Base-by-base conservation (phyloP, 2,113 vertebrate species). In the Pseudolaguvia tuberculata region DNA sequence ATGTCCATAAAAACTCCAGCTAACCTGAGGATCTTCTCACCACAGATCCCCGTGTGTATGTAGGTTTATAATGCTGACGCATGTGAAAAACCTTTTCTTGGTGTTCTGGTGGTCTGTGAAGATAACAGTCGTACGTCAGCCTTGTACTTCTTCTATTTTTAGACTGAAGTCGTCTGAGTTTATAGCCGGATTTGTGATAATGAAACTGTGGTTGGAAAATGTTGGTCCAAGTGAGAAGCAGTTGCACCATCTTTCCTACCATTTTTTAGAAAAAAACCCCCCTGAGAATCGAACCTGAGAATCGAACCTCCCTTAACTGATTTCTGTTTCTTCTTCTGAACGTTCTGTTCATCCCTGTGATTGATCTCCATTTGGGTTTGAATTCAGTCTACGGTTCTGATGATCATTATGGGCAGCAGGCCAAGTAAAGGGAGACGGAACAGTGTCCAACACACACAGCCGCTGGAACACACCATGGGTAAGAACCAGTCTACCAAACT, bases 131-230 rank as follows among this genome's bases (percentile, higher is more conserved):
- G 45, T 56, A 63, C n/a, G 35, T 78, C 72, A 75, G 72, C 10
- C 7, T 68, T 76, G 55, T 52, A 29, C 45, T 50, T 5, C 20
- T 9, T 79, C 69, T 81, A 81, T 76, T 78, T 81, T 79, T 81
- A 79, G 57, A 31, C 31, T 1, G 5, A 39, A 71, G 35, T 21
- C 59, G 23, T n/a, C 57, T 5, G n/a, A 63, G 23, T 48, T 68
- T 55, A 27, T 11, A 67, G 52, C 59, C 65, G 31, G 10, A 21
- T 47, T 39, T 48, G 67, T 62, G 70, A 78, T 75, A 73, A 45
- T 67, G 76, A 82, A 72, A 71, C 72, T 72, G 66, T 51, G 66
- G 76, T 58, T 79, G 80, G 83, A 82, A 84, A 82, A 61, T 81
- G 48, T 81, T 77, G 55, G 63, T 73, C 69, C 48, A 21, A 75